These are phyloP conservation scores for Saxidomus purpurata DNA, from an alignment of 1,140 invertebrate genomes.

Conservation along the genomic window DNA sequence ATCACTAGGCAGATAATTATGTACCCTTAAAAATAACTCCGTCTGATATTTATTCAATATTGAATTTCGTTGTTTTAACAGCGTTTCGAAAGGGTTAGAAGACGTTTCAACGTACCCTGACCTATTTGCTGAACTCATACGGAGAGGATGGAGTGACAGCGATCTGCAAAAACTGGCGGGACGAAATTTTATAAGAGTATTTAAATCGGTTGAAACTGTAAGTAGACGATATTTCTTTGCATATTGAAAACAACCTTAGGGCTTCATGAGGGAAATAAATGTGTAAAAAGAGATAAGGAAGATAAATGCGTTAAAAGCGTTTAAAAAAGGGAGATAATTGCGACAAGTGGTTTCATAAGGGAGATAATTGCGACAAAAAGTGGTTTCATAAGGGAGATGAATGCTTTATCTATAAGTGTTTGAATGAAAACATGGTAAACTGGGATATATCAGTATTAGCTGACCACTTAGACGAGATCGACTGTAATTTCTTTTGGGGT, in stretches of 20 bases:
- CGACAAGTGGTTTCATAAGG: neutral
- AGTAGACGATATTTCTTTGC: constrained; percentile 73
- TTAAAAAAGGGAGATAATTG: neutral
- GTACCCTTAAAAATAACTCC: no score
- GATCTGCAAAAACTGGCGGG: constrained; percentile 96
- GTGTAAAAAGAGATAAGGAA: neutral
- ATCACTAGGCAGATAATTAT: no score
- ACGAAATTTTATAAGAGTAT: constrained; percentile 94
- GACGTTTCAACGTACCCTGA: constrained; percentile 97
- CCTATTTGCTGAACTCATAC: constrained; percentile 91
- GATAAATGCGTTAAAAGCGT: neutral
- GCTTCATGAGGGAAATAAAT: neutral
- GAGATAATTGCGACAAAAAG: neutral
- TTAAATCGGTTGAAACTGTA: constrained; percentile 92
- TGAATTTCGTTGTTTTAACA: no score
- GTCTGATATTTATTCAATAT: no score
- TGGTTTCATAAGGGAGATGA: neutral
- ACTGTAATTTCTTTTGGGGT: no score
- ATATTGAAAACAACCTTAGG: neutral
- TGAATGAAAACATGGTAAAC: no score
- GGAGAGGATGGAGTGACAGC: constrained; percentile 92
- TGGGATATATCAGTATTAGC: no score
- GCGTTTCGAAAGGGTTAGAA: constrained; percentile 92
- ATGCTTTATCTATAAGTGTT: neutral
- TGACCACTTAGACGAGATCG: no score